Base-by-base conservation (phyloP, 2,113 vertebrate species). In the Tragulus kanchil region DNA sequence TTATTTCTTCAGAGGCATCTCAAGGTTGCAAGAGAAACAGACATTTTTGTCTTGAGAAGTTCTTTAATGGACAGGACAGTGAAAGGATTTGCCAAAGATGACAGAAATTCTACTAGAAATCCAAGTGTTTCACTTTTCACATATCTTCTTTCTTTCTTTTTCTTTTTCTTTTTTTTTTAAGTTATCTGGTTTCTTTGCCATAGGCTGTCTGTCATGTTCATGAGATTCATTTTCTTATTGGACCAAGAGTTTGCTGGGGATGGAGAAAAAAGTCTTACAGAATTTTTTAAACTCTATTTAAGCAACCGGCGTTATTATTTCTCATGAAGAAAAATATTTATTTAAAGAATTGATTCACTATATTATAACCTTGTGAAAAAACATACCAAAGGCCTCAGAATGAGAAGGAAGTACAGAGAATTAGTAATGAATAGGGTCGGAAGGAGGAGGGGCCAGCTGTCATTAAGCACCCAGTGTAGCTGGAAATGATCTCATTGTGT, bases 311-410 rank as follows among this genome's bases (percentile, higher is more conserved):
- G 73, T 94, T 67, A 94, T 96, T 96, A 92, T 85, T 96, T 93
- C 85, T 89, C 91, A 84, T 19, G 67, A 93, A 96, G 23, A 94
- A 36, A 92, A 92, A 69, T 85, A 67, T 87, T 90, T 96, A 82
- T 87, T 93, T 95, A 65, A 96, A 85, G 78, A 90, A 61, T 28
- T 93, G 78, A 92, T 77, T 96, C 97, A 81, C 94, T 86, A 52
- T 73, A 13, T 50, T 54, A 61, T 64, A 86, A 62, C 42, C 84
- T 88, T 45, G 73, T 42, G 64, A 85, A 90, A 85, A 88, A 92
- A 85, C 62, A 93, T 54, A 10, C 9, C 54, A 45, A 50, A 25
- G 59, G 3, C 26, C 25, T 58, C 36, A 82, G 86, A n/a, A 52
- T 50, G 58, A 15, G 4, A 15, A 87, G 67, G 75, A 89, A 90